These are phyloP conservation scores for Pelusios castaneus DNA, from an alignment of 2,113 vertebrate species.

Conservation along the genomic window DNA sequence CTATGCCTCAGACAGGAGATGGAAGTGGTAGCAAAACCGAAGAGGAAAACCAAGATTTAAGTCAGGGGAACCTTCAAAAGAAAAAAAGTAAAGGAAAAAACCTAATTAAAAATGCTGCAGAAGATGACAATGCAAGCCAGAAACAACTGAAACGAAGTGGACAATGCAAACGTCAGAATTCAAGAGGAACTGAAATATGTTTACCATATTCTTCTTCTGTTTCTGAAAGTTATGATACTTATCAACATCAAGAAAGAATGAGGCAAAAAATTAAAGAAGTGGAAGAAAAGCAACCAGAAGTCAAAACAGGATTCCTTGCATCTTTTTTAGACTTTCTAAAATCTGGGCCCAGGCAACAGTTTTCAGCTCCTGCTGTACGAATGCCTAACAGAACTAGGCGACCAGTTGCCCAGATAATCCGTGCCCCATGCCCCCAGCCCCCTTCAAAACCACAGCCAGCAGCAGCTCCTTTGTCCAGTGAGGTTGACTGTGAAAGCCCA, in stretches of 20 bases:
- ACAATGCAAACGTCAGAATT: slow-evolving; percentile 88
- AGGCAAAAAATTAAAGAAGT: slow-evolving; percentile 97
- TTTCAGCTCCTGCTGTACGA: slow-evolving; percentile 89
- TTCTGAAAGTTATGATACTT: slow-evolving; percentile 86
- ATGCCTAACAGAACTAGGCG: slow-evolving; percentile 88
- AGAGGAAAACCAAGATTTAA: slow-evolving; percentile 79
- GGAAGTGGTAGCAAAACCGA: slow-evolving; percentile 79
- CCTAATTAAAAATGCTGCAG: slow-evolving; percentile 78
- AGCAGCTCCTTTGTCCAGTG: slow-evolving; percentile 71
- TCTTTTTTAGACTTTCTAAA: slow-evolving; percentile 99
- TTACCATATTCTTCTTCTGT: slow-evolving; percentile 79
- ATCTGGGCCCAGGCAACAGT: slow-evolving; percentile 94
- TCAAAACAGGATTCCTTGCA: slow-evolving; percentile 96
- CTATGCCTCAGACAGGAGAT: slow-evolving; percentile 68
- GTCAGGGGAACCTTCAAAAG: slow-evolving; percentile 83
- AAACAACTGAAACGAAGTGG: slow-evolving; percentile 84
- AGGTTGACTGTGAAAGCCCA: slow-evolving; percentile 73
- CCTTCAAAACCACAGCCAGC: slow-evolving; percentile 76
- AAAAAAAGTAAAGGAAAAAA: slow-evolving; percentile 87
- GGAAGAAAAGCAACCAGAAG: slow-evolving; percentile 97
- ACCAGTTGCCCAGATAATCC: slow-evolving; percentile 81
- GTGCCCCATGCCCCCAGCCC: slow-evolving; percentile 76
- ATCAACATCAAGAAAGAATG: slow-evolving; percentile 96
- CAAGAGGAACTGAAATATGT: slow-evolving; percentile 83
- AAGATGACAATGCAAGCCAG: slow-evolving; percentile 81